A percentile compares a stretch with the other conserved stretches of the same genome.
These are phyloP conservation scores for Maniola jurtina DNA, from an alignment of 1,140 invertebrate species.

Conservation along the genomic window DNA sequence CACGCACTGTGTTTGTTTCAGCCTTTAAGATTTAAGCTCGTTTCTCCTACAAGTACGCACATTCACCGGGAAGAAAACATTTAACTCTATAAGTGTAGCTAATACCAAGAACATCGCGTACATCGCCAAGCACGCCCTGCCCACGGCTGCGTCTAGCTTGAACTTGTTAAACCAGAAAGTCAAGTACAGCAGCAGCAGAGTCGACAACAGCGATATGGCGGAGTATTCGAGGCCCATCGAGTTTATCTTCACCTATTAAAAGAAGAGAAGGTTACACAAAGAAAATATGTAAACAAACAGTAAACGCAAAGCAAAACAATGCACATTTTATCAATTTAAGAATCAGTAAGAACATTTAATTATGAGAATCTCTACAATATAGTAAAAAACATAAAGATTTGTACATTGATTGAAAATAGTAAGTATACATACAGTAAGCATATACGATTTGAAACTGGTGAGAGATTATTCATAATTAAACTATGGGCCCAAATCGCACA, in stretches of 20 bases:
- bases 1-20: conserved; percentile 16
- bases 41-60: conserved; percentile 85
- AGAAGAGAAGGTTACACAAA: conserved; percentile 32
- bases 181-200: conserved; percentile 88
- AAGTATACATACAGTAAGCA: background rate
- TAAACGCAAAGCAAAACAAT: conserved; percentile 11
- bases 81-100: conserved; percentile 91
- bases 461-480: conserved; percentile 29
- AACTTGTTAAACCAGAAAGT: conserved; percentile 91
- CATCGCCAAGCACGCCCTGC: conserved; percentile 88
- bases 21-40: conserved; percentile 58
- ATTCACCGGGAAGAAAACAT: conserved; percentile 93
- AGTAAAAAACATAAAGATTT: background rate
- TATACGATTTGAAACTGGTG: background rate
- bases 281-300: conserved; percentile 12
- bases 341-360: conserved; percentile 12
- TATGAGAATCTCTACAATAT: conserved; percentile 26
- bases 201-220: conserved; percentile 90
- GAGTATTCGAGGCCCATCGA: conserved; percentile 91
- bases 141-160: conserved; percentile 88
- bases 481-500: conserved; percentile 35
- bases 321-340: background rate
- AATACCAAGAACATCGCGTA: conserved; percentile 90
- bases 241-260: conserved; percentile 82
- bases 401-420: no score